Base-by-base conservation (phyloP, 2,888 invertebrate species). In the Drosophila borealis region DNA sequence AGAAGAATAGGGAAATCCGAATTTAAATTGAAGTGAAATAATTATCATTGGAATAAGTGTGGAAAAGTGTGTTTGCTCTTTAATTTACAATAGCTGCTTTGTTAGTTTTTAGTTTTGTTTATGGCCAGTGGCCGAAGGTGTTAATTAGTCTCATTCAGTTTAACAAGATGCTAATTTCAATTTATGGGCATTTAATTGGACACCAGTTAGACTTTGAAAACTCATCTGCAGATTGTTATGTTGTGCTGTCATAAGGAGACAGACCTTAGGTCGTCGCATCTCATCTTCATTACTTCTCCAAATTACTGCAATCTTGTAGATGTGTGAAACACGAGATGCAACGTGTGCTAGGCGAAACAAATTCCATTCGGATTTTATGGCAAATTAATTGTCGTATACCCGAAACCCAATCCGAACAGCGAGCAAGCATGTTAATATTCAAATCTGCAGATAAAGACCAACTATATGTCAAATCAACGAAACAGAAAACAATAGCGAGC, bases 161-260 rank as follows among this genome's bases (percentile, higher is more conserved):
- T 70, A 78, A 81, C 86, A 91, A 89, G 87, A 86, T 90, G 90
- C 81, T 90, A 89, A 90, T 89, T 78, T 70, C 74, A 77, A 55
- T 88, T 89, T 87, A 86, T 88, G 89, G 74, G 70, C 84, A 79
- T 80, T 80, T 74, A 86, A 86, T 78, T 72, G 77, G 73, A 71
- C 73, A 74, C 70, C 80, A 69, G 75, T 74, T 82, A 64, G 73
- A 86, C 74, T 74, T 70, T 64, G 55, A 68, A 50, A 61, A 48
- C 55, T 17, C 29, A 51, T 41, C 55, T 37, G 41, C 25, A 42
- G 41, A 56, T 50, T 59, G 51, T 55, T 29, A 29, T 29, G 29
- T 8, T 8, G 29, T 81, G 81, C 70, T 80, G 81, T 70, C 81
- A 75, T 83, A 81, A 78, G 80, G 33, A 33, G 45, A 55, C 39